Conservation (phyloP, 2,113 vertebrate genomes). For the Ceyx margarethae region DNA sequence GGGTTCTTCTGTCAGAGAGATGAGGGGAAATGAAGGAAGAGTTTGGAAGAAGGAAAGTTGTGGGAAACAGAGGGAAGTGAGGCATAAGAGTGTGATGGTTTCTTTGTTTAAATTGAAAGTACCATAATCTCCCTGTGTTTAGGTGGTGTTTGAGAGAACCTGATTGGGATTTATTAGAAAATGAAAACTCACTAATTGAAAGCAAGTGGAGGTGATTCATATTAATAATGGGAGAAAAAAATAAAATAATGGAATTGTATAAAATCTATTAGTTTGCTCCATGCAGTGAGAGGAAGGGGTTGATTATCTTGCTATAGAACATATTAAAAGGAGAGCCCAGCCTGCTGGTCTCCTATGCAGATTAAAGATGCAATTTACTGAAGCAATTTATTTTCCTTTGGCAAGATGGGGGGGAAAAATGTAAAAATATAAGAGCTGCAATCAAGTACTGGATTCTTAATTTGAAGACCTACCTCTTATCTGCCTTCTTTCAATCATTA, state of each 20-base stretch:
- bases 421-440: constrained; percentile 55
- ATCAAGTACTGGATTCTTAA: constrained; percentile 54
- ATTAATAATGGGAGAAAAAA: constrained; percentile 72
- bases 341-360: constrained; percentile 33
- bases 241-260: constrained; percentile 56
- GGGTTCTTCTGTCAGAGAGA: background rate
- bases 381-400: constrained; percentile 67
- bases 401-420: constrained; percentile 25
- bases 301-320: constrained; percentile 54
- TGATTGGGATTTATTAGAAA: constrained; percentile 72
- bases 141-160: constrained; percentile 35
- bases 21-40: background rate
- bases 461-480: constrained; percentile 69
- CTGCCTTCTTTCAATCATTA: constrained; percentile 63
- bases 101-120: background rate
- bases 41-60: background rate
- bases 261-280: constrained; percentile 69
- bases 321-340: constrained; percentile 1
- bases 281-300: constrained; percentile 41
- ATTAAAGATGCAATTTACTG: constrained; percentile 69
- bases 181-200: constrained; percentile 73
- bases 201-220: constrained; percentile 67
- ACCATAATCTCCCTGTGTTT: background rate
- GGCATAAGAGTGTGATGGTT: background rate
- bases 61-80: background rate